Base-by-base conservation (phyloP, 2,797 vertebrate genomes). In the Buphagus erythrorhynchus region DNA sequence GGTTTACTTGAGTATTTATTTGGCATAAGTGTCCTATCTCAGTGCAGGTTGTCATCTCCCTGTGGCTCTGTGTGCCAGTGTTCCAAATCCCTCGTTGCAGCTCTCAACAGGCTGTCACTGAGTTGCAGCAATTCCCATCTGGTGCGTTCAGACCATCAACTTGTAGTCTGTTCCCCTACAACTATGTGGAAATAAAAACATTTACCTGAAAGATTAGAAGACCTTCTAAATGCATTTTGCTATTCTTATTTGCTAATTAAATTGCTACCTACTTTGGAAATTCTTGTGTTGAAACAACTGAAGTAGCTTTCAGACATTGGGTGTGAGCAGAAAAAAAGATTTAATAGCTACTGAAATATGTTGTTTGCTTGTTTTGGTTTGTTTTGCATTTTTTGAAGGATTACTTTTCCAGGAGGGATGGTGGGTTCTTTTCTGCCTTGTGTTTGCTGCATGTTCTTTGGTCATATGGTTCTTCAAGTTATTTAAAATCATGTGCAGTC, bases 391-490 rank as follows among this genome's bases (percentile, higher is more conserved):
- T 57, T 63, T 45, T 22, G 3, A 52, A 35, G 49, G 12, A 52
- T 58, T 45, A 26, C 2, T 85, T 88, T 78, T 73, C 54, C 43
- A 59, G 43, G 36, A 66, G 36, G 26, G 35, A n/a, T 54, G 3
- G 3, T 38, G 57, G 13, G 5, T 63, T 79, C 5, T 73, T 91
- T 79, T 74, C 68, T 71, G 33, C 17, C 28, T 82, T 13, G 4
- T 65, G 63, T 81, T 88, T 92, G 26, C 54, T 72, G 28, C 25
- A 13, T 61, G 7, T 71, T 95, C 54, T 86, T 83, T 81, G 40
- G 33, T 95, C 48, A n/a, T 43, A 31, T 22, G 13, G 9, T 73
- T 88, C 31, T 92, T 75, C 0, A 6, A 63, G 31, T 85, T 80
- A 65, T 54, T 89, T 91, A 49, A 90, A 85, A 71, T 83, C 18